These are phyloP conservation scores for Celastrina argiolus DNA, from an alignment of 2,888 invertebrate genomes.

Conservation along the genomic window DNA sequence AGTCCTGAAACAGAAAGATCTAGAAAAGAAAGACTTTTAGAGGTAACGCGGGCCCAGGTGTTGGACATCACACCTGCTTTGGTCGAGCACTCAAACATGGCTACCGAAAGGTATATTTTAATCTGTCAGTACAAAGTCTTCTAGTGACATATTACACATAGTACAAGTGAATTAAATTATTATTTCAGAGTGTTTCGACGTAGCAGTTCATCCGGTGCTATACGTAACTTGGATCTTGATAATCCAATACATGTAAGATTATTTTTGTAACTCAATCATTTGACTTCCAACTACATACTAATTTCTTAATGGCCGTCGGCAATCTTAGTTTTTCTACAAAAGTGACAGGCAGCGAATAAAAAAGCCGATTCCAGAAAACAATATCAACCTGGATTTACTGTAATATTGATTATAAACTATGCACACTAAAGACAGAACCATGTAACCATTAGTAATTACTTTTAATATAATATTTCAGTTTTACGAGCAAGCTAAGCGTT, in stretches of 20 bases:
- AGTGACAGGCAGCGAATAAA: no score
- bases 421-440: no score
- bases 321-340: no score
- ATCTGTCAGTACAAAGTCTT: background rate
- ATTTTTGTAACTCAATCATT: background rate
- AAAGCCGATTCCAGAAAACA: no score
- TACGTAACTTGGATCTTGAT: slow-evolving; percentile 43
- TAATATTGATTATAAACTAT: no score
- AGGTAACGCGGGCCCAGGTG: slow-evolving; percentile 37
- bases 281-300: background rate
- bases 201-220: background rate
- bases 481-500: slow-evolving; percentile 54
- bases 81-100: background rate
- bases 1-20: background rate
- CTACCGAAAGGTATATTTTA: slow-evolving; percentile 9
- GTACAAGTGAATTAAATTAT: background rate
- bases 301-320: no score
- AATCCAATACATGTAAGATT: slow-evolving; percentile 53
- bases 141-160: no score
- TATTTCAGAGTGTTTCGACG: background rate
- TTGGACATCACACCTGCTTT: slow-evolving; percentile 42
- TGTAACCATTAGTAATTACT: no score
- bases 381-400: no score
- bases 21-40: slow-evolving; percentile 20
- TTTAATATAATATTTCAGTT: slow-evolving; percentile 39